Conservation (phyloP, 2,113 vertebrate species). For the Psettodes erumei region DNA sequence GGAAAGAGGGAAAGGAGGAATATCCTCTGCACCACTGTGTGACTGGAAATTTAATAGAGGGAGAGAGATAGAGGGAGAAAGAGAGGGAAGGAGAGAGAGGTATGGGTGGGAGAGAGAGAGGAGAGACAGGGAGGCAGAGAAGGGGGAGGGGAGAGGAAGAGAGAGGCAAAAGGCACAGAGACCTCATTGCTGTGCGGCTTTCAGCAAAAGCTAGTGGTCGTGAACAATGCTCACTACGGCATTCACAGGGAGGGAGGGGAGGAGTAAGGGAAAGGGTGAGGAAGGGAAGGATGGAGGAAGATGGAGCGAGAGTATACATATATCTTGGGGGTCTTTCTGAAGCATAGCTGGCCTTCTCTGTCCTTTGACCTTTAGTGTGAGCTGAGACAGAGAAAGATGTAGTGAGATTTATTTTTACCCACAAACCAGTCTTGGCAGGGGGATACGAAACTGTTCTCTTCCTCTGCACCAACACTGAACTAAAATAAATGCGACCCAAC, state of each 20-base stretch:
- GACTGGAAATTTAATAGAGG: slow-evolving; percentile 87
- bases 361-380: slow-evolving; percentile 77
- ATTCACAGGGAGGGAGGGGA: slow-evolving; percentile 56
- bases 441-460: slow-evolving; percentile 15
- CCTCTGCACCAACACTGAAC: not conserved
- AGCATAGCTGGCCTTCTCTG: slow-evolving; percentile 70
- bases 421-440: slow-evolving; percentile 22
- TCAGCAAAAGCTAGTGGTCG: slow-evolving; percentile 76
- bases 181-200: slow-evolving; percentile 81
- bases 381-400: slow-evolving; percentile 58
- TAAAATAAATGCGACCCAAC: not conserved
- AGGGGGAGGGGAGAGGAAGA: slow-evolving; percentile 66
- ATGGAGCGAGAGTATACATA: slow-evolving; percentile 53
- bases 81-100: slow-evolving; percentile 58
- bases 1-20: slow-evolving; percentile 80
- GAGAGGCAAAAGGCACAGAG: slow-evolving; percentile 79
- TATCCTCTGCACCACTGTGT: slow-evolving; percentile 88
- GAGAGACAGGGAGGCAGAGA: slow-evolving; percentile 30
- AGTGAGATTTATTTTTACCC: slow-evolving; percentile 55
- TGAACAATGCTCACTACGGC: slow-evolving; percentile 82
- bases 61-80: slow-evolving; percentile 68
- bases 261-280: slow-evolving; percentile 34
- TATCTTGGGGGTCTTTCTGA: slow-evolving; percentile 73
- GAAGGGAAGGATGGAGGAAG: slow-evolving; percentile 26
- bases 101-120: slow-evolving; percentile 42